A percentile compares a stretch with the other conserved stretches of the same genome.
phyloP scores from a whole-genome alignment of 2,888 invertebrate genomes.

The Gonocerus acuteangulatus region DNA sequence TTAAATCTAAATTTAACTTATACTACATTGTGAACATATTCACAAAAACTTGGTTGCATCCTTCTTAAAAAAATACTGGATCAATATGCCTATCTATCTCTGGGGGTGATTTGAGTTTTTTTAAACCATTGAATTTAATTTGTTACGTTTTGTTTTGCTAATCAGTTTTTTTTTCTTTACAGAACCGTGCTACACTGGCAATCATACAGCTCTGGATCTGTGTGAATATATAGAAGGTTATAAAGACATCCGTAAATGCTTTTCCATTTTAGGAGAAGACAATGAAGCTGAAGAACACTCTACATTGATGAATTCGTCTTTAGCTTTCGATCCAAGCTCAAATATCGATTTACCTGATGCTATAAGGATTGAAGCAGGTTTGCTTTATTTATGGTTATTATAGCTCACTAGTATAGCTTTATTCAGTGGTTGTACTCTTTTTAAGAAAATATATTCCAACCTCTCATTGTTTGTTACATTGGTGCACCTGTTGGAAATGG shows the following conservation, averaged over 20 bases:
- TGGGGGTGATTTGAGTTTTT: too few species aligned
- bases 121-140: too few species aligned
- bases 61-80: too few species aligned
- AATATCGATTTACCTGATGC: slow-evolving; percentile 10
- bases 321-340: slow-evolving; percentile 10
- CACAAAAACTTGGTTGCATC: too few species aligned
- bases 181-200: slow-evolving; percentile 3
- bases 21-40: too few species aligned
- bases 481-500: too few species aligned
- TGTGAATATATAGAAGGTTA: slow-evolving; percentile 18
- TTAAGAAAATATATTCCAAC: too few species aligned
- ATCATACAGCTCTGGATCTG: slow-evolving; percentile 13
- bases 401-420: too few species aligned
- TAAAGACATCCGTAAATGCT: slow-evolving; percentile 25
- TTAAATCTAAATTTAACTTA: too few species aligned
- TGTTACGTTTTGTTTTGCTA: too few species aligned
- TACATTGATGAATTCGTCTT: slow-evolving; percentile 14
- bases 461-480: too few species aligned
- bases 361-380: slow-evolving; percentile 13
- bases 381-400: neutral
- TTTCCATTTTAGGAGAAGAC: slow-evolving; percentile 14
- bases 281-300: neutral
- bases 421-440: neutral
- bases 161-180: neutral
- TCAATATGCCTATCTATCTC: too few species aligned